Percentiles rank a stretch among this genome's conserved stretches.
Conservation (phyloP, 2,113 vertebrate genomes). For the Triplophysa rosa region DNA sequence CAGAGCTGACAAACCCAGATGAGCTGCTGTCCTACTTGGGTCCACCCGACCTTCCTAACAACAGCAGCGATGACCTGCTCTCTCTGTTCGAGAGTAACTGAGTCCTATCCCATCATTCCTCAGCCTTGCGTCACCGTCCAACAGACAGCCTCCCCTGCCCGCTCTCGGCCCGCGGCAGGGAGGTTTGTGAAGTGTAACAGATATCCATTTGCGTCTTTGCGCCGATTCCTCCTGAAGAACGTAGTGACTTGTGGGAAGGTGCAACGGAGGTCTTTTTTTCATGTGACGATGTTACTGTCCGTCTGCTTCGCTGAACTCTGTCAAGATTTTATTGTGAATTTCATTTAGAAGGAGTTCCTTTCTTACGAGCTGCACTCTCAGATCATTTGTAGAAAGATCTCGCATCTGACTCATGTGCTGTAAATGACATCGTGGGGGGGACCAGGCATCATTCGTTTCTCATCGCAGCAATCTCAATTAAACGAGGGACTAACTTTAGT, state of each 20-base stretch:
- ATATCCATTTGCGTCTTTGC: constrained; percentile 24
- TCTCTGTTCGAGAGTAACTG: constrained; percentile 96
- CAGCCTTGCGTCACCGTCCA: constrained; percentile 36
- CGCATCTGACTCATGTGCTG: constrained; percentile 48
- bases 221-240: constrained; percentile 40
- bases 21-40: constrained; percentile 94
- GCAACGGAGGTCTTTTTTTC: constrained; percentile 40
- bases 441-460: constrained; percentile 16
- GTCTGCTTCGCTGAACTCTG: constrained; percentile 33
- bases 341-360: constrained; percentile 35
- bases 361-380: constrained; percentile 37
- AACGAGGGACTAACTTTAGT: constrained; percentile 1
- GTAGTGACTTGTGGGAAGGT: constrained; percentile 42
- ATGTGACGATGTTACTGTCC: constrained; percentile 32
- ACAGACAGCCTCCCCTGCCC: background rate
- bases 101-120: constrained; percentile 48
- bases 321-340: constrained; percentile 31
- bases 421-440: constrained; percentile 42
- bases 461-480: constrained; percentile 37
- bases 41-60: constrained; percentile 88
- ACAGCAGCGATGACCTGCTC: constrained; percentile 91
- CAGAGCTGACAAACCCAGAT: constrained; percentile 92
- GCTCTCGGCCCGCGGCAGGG: constrained; percentile 34
- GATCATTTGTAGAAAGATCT: constrained; percentile 54
- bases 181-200: constrained; percentile 35